Evolutionary conservation across 2,113 vertebrate genomes (phyloP), one percentile per base, ranked within the genome.

Genomic region (Eretmochelys imbricata): DNA sequence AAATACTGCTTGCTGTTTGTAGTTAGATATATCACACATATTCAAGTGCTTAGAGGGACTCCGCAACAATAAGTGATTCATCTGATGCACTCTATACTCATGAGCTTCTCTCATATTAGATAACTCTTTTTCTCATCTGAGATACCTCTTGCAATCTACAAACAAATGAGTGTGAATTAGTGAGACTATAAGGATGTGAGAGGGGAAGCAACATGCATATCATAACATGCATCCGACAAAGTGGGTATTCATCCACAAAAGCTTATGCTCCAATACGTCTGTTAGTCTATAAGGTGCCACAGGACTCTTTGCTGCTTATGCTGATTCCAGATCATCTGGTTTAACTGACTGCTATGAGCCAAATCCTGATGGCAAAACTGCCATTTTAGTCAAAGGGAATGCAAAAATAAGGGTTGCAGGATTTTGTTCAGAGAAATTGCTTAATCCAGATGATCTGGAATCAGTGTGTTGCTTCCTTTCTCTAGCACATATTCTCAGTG

Each of bases 51-150:
- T 46, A 0, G 1, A 89, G 29, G 3, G 25, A 20, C 5, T 78
- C 83, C 55, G 59, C 89, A 22, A 89, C 93, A 94, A 91, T 31
- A 91, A 91, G n/a, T 69, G 5, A 75, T n/a, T 92, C 12, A 46
- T 31, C 46, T 4, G 35, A 11, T 10, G 5, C 1, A 0, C 9
- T 57, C 76, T 87, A 89, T 55, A 49, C 53, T 65, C 19, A 7
- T n/a, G 38, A 87, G 10, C 25, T 7, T 78, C 93, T 88, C 17
- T 62, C 75, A 48, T 42, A 57, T 6, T 10, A 85, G 82, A 42
- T 95, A 94, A 89, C 0, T 0, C 10, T 75, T 16, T 13, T 75
- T 13, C 48, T 94, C 24, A 7, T 1, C 31, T 76, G 19, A 79
- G 25, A 49, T 10, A 1, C 54, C 54, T 87, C 80, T 78, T 91